A percentile compares a stretch with the other conserved stretches of the same genome.
These are phyloP conservation scores for Temnothorax rugatulus DNA, from an alignment of 2,888 invertebrate species.

Conservation along the genomic window DNA sequence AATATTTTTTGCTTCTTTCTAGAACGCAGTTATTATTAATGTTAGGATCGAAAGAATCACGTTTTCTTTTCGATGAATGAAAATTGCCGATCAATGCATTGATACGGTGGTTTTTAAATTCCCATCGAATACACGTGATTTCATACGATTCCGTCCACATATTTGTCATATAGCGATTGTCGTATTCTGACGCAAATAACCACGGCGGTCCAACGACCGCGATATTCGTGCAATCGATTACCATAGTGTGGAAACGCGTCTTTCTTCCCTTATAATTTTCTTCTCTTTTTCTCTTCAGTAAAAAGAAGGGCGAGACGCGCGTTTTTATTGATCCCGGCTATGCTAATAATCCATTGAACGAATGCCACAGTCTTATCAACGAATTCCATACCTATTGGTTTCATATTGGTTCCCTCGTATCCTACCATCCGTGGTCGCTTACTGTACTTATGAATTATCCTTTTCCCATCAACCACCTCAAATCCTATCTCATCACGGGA, in stretches of 20 bases:
- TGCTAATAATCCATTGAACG: slow-evolving; percentile 75
- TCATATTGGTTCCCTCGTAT: slow-evolving; percentile 63
- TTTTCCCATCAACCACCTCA: neutral
- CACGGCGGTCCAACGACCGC: slow-evolving; percentile 31
- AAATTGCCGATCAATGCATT: neutral
- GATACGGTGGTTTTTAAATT: slow-evolving; percentile 43
- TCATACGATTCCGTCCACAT: slow-evolving; percentile 16
- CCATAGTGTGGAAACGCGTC: slow-evolving; percentile 55
- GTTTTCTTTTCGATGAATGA: neutral
- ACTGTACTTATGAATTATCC: slow-evolving; percentile 24
- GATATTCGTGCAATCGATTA: slow-evolving; percentile 39
- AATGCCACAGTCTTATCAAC: slow-evolving; percentile 75
- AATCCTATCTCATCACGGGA: slow-evolving; percentile 1
- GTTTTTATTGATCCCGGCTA: slow-evolving; percentile 59
- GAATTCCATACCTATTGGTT: slow-evolving; percentile 72
- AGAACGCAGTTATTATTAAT: neutral
- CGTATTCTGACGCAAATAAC: slow-evolving; percentile 25
- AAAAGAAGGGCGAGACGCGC: slow-evolving; percentile 11
- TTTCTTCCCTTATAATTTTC: slow-evolving; percentile 38
- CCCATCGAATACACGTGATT: neutral
- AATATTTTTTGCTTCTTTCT: neutral
- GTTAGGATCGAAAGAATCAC: neutral
- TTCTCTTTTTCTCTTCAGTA: slow-evolving; percentile 2
- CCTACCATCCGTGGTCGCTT: slow-evolving; percentile 10
- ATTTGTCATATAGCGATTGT: slow-evolving; percentile 27